A percentile compares a stretch with the other conserved stretches of the same genome.
phyloP scores from a whole-genome alignment of 2,113 vertebrate genomes.

The Bubo blakistoni region DNA sequence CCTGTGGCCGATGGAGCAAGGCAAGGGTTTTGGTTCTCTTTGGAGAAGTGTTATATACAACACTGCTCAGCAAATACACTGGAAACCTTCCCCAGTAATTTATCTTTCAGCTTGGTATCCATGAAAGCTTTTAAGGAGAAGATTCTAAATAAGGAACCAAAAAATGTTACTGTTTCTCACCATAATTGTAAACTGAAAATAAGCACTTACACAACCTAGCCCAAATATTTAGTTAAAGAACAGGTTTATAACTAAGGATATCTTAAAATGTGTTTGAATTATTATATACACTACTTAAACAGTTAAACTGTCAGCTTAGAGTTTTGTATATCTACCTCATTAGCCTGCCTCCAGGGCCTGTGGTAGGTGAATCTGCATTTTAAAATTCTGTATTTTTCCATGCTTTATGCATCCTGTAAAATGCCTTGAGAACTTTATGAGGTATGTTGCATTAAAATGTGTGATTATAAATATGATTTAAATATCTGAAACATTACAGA shows the following conservation, averaged over 20 bases:
- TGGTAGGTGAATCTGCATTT: conserved; percentile 75
- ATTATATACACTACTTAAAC: conserved; percentile 77
- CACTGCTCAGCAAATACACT: neutral
- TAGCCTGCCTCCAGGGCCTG: conserved; percentile 68
- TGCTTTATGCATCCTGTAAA: conserved; percentile 81
- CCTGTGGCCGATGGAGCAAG: neutral
- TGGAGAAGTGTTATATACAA: neutral
- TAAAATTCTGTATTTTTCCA: conserved; percentile 73
- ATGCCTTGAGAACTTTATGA: conserved; percentile 79
- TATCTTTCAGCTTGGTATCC: conserved; percentile 4
- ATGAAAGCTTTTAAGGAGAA: conserved; percentile 64
- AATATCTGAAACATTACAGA: conserved; percentile 77
- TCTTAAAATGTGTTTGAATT: conserved; percentile 73
- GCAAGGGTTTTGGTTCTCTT: neutral
- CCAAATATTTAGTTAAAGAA: conserved; percentile 79
- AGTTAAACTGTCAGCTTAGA: conserved; percentile 78
- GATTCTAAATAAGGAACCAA: conserved; percentile 60
- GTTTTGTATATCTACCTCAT: conserved; percentile 80
- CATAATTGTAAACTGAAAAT: conserved; percentile 71
- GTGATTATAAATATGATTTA: conserved; percentile 86
- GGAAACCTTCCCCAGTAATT: neutral
- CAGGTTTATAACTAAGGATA: conserved; percentile 67
- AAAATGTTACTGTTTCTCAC: conserved; percentile 55
- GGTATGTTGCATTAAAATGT: conserved; percentile 77
- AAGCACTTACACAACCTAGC: conserved; percentile 66